Percentiles rank a stretch among this genome's conserved stretches.
Evolutionary conservation across 2,888 invertebrate species (phyloP).

Genomic region (Deroplatys truncata): DNA sequence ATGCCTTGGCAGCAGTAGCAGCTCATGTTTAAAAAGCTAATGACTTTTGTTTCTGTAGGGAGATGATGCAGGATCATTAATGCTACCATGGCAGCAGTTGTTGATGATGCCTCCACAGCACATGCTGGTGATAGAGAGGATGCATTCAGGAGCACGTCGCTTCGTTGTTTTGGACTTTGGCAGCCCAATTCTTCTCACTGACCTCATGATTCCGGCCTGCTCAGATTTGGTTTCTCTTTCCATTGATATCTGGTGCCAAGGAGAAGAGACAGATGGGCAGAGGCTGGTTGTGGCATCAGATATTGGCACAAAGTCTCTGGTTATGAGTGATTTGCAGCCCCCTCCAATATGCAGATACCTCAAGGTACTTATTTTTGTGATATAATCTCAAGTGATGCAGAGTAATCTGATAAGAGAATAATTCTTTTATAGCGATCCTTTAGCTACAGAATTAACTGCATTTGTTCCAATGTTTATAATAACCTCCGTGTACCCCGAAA

Average conservation of each 20-base stretch:
- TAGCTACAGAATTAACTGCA: too few species aligned
- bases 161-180: constrained; percentile 92
- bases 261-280: constrained; percentile 81
- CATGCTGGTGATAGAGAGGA: constrained; percentile 83
- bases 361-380: constrained; percentile 56
- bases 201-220: constrained; percentile 77
- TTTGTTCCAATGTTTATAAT: too few species aligned
- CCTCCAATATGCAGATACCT: constrained; percentile 84
- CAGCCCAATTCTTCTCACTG: constrained; percentile 78
- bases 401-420: too few species aligned
- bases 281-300: constrained; percentile 81
- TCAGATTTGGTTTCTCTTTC: constrained; percentile 78
- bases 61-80: constrained; percentile 2
- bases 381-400: too few species aligned
- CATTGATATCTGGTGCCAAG: constrained; percentile 84
- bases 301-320: constrained; percentile 79
- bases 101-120: constrained; percentile 75
- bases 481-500: too few species aligned
- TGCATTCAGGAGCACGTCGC: constrained; percentile 90
- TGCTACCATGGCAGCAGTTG: constrained; percentile 66
- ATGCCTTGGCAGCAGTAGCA: too few species aligned
- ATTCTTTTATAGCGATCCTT: too few species aligned
- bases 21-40: too few species aligned
- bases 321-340: constrained; percentile 85
- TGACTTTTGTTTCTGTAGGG: not conserved